Conservation (phyloP, 2,113 vertebrate genomes). For the Triplophysa siluroides region DNA sequence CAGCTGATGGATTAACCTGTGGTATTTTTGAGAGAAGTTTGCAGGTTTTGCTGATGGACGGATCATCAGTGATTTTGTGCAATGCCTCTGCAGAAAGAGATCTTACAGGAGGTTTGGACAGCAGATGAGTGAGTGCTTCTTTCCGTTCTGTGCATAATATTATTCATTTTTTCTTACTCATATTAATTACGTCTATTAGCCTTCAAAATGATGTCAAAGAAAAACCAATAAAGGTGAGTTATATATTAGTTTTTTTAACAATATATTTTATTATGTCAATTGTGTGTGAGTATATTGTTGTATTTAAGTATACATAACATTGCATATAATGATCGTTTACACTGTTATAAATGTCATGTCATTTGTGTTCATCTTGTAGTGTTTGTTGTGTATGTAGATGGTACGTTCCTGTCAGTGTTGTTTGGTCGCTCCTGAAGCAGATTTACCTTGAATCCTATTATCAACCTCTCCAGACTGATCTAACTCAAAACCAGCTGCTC, state of each 20-base stretch:
- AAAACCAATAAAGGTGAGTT: slow-evolving; percentile 28
- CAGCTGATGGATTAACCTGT: not conserved
- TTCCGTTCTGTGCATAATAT: not conserved
- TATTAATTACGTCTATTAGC: not conserved
- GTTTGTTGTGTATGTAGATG: slow-evolving; percentile 11
- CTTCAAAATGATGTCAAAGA: not conserved
- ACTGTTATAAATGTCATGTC: no score
- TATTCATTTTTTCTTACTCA: no score
- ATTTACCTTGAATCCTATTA: slow-evolving; percentile 56
- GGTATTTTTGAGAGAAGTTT: not conserved
- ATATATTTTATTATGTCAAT: no score
- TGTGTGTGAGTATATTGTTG: not conserved
- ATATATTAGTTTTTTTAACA: no score
- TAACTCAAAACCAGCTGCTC: slow-evolving; percentile 11
- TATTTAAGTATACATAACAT: not conserved
- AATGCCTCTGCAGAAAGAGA: slow-evolving; percentile 41
- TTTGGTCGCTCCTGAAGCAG: slow-evolving; percentile 30
- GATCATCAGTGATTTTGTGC: not conserved
- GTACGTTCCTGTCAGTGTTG: slow-evolving; percentile 4
- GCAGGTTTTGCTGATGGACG: not conserved
- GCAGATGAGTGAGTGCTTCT: slow-evolving; percentile 17
- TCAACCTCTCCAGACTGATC: slow-evolving; percentile 29
- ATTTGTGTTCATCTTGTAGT: not conserved
- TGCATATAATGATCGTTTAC: no score
- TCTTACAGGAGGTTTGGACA: slow-evolving; percentile 41